Evolutionary conservation across 2,888 invertebrate genomes (phyloP).

Genomic region (Ligdia adustata): DNA sequence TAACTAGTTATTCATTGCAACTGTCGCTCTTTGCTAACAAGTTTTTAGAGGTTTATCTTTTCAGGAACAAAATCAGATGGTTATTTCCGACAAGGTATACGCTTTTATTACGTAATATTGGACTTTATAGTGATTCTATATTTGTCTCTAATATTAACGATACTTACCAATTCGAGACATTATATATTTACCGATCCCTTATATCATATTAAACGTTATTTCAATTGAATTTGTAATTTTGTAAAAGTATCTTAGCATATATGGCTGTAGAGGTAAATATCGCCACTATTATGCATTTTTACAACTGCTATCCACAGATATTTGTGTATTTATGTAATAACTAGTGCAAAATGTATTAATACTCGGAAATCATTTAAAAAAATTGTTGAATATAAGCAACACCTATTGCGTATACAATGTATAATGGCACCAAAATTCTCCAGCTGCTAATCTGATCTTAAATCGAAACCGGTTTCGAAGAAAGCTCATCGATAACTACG

Average conservation of each 20-base stretch:
- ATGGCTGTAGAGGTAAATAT: too few species aligned
- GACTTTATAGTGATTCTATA: slow-evolving; percentile 9
- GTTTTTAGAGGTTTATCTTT: slow-evolving; percentile 47
- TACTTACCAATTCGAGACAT: slow-evolving; percentile 4
- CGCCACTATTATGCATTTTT: too few species aligned
- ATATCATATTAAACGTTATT: too few species aligned
- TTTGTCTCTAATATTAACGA: slow-evolving; percentile 8
- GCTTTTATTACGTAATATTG: slow-evolving; percentile 21
- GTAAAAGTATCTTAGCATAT: too few species aligned
- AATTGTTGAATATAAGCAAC: too few species aligned
- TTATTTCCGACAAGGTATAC: slow-evolving; percentile 38
- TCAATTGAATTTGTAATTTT: too few species aligned
- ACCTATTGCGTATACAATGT: background rate
- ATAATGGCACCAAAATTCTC: background rate
- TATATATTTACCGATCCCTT: slow-evolving; percentile 6
- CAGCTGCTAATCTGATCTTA: slow-evolving; percentile 29
- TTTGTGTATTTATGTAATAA: too few species aligned
- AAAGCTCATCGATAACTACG: slow-evolving; percentile 57
- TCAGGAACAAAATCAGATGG: slow-evolving; percentile 42
- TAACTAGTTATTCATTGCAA: slow-evolving; percentile 42
- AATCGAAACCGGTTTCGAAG: slow-evolving; percentile 46
- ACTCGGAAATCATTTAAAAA: too few species aligned
- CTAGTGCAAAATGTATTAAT: too few species aligned
- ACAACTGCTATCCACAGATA: too few species aligned
- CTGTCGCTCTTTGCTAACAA: slow-evolving; percentile 41